Evolutionary conservation across 2,888 invertebrate genomes (phyloP), one percentile per base, ranked within the genome.

Genomic region (Epinotia bilunana): DNA sequence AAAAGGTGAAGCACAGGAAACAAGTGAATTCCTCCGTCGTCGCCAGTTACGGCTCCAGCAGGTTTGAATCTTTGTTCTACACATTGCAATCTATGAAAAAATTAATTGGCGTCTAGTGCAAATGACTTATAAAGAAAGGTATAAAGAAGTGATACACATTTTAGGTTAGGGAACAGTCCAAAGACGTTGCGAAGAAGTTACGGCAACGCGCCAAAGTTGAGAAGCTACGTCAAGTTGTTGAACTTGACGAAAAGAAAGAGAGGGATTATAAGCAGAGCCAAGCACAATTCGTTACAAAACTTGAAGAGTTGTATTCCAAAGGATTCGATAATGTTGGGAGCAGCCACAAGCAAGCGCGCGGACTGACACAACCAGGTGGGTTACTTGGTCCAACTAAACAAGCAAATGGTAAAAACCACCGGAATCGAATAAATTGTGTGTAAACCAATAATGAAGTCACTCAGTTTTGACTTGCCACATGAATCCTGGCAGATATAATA

Each of bases 101-200:
- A 12, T 55, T 20, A 74, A 74, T 61, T 72, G 67, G 20, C 57
- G 12, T 72, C 13, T 57, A 61, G 53, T 73, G 68, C 57, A 18
- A 20, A 20, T 43, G 20, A 58, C 3, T 64, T 65, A 61, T n/a
- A 20, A 2, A 20, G 20, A 20, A 20, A 1, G 20, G 20, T 20
- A 20, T 69, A 74, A 77, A 73, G 73, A 39, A 74, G 70, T 76
- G 55, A 75, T 70, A 78, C 68, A 75, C 67, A 80, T 87, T 90
- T 83, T 88, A 94, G 94, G 94, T 94, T 80, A 90, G 94, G 78
- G 94, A 94, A 85, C 94, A 94, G 81, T 94, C 94, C 65, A 94
- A 94, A 86, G 92, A 93, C 73, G 92, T 94, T 71, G 94, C 94
- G 16, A 93, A 91, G 82, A 91, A 90, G 84, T 88, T 94, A 79